Conservation (phyloP, 2,113 vertebrate species). For the Calypte anna region DNA sequence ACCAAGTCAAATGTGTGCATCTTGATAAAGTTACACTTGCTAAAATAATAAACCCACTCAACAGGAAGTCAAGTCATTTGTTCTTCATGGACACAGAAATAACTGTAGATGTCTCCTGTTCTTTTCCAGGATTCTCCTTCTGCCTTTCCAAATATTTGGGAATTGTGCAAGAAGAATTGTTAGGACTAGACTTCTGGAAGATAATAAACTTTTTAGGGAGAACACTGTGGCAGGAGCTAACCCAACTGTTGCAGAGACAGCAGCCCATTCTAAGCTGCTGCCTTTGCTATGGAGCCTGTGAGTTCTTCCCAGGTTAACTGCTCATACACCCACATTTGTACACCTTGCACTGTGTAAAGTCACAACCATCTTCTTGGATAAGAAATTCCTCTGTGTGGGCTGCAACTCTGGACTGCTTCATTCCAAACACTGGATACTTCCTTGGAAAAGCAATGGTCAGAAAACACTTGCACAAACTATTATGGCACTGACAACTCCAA, state of each 20-base stretch:
- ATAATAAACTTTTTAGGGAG: not conserved
- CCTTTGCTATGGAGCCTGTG: not conserved
- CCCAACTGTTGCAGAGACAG: not conserved
- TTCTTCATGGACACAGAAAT: not conserved
- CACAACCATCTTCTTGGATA: not conserved
- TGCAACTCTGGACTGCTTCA: not conserved
- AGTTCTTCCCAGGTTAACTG: not conserved
- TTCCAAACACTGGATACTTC: not conserved
- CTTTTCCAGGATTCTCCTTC: not conserved
- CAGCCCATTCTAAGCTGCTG: not conserved
- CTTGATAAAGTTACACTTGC: not conserved
- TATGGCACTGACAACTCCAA: not conserved
- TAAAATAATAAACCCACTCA: not conserved
- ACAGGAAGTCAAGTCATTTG: not conserved
- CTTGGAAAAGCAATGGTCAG: not conserved
- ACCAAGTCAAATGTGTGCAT: not conserved
- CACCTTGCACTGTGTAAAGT: not conserved
- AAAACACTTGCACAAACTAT: not conserved
- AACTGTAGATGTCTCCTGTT: not conserved
- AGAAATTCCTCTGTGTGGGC: not conserved
- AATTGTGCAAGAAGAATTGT: not conserved
- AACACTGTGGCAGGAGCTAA: not conserved
- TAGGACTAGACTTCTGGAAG: not conserved
- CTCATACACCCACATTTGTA: not conserved
- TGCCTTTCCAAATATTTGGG: not conserved